phyloP scores from a whole-genome alignment of 2,888 invertebrate genomes.

The Resseliella maxima region DNA sequence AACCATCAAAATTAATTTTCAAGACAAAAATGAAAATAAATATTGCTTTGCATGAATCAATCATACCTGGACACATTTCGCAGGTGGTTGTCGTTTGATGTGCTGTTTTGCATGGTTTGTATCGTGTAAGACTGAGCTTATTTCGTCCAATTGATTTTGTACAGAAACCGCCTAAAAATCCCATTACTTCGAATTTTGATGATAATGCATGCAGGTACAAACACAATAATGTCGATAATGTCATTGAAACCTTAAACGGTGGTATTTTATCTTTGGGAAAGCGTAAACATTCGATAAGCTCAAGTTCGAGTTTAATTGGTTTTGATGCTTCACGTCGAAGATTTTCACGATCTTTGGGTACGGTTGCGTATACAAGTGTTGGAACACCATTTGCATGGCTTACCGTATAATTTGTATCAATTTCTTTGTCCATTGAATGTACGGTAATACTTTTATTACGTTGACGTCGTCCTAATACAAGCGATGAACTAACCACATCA shows the following conservation, averaged over 20 bases:
- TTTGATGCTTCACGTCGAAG: slow-evolving; percentile 52
- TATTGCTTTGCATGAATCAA: not conserved
- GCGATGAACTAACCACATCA: not conserved
- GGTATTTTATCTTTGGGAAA: slow-evolving; percentile 66
- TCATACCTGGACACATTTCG: slow-evolving; percentile 80
- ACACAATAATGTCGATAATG: slow-evolving; percentile 72
- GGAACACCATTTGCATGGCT: slow-evolving; percentile 58
- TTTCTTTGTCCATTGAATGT: slow-evolving; percentile 23
- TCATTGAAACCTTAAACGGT: slow-evolving; percentile 72
- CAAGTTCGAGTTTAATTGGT: slow-evolving; percentile 59
- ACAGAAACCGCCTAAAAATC: slow-evolving; percentile 74
- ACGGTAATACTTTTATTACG: slow-evolving; percentile 30
- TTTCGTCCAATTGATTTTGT: slow-evolving; percentile 60
- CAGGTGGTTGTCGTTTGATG: slow-evolving; percentile 76
- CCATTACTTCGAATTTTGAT: slow-evolving; percentile 79
- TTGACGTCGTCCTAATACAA: slow-evolving; percentile 20
- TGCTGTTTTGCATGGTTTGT: slow-evolving; percentile 75
- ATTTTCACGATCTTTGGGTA: slow-evolving; percentile 12
- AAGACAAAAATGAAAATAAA: not conserved
- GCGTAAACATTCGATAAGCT: slow-evolving; percentile 60
- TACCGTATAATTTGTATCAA: slow-evolving; percentile 59
- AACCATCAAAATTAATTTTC: slow-evolving; percentile 36
- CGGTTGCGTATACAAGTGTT: slow-evolving; percentile 43
- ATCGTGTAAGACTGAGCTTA: slow-evolving; percentile 69
- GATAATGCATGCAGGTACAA: slow-evolving; percentile 80